Percentiles rank a stretch among this genome's conserved stretches.
phyloP scores from a whole-genome alignment of 2,797 vertebrate species.

The Falco rusticolus region DNA sequence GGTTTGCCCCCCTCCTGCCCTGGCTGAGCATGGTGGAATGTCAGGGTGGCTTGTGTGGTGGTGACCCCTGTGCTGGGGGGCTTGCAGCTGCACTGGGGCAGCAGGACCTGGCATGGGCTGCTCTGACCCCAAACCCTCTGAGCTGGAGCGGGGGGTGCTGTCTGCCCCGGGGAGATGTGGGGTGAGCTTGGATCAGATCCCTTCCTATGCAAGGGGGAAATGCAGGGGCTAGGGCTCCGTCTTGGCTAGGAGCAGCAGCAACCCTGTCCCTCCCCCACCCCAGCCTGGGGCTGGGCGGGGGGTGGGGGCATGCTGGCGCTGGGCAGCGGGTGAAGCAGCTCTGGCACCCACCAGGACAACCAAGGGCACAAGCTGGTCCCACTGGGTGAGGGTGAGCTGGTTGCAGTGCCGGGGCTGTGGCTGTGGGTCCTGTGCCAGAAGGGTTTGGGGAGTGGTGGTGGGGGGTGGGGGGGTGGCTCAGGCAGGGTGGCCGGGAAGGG shows the following conservation, averaged over 20 bases:
- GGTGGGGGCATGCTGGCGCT: fast-evolving
- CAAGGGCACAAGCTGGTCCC: not conserved
- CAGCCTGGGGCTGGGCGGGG: not conserved
- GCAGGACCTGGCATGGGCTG: not conserved
- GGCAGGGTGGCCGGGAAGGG: slow-evolving; percentile 42
- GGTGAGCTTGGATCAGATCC: not conserved
- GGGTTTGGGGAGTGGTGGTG: not conserved
- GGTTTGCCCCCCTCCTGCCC: not conserved
- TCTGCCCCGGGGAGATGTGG: not conserved
- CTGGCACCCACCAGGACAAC: not conserved
- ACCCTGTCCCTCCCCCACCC: fast-evolving
- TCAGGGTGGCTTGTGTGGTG: not conserved
- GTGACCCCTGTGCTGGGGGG: not conserved
- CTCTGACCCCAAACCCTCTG: not conserved
- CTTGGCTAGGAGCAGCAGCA: not conserved
- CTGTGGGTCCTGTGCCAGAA: not conserved
- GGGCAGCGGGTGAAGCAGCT: not conserved
- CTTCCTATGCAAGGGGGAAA: not conserved
- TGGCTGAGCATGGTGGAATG: not conserved
- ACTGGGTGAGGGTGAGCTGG: not conserved
- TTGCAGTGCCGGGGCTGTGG: fast-evolving
- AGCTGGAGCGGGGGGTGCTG: not conserved
- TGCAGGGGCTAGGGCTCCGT: not conserved
- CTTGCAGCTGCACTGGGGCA: not conserved
- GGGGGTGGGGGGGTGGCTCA: not conserved